A percentile compares a stretch with the other conserved stretches of the same genome.
phyloP scores from a whole-genome alignment of 1,140 invertebrate species.

The Megalonaias nervosa region DNA sequence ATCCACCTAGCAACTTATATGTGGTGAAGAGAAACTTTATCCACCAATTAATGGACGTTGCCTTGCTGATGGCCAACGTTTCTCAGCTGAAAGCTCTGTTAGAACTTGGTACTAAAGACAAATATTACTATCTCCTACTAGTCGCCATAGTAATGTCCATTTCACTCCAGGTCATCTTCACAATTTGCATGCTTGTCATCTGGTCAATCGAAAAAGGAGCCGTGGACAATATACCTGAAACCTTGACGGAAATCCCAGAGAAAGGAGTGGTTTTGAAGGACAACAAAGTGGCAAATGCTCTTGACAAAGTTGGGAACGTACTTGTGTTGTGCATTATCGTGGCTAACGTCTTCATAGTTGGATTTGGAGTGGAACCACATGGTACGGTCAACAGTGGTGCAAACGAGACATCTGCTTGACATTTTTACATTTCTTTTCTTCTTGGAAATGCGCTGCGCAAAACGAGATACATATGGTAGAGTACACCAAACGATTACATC shows the following conservation, averaged over 20 bases:
- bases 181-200: conserved; percentile 31
- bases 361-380: conserved; percentile 32
- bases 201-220: conserved; percentile 29
- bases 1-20: conserved; percentile 19
- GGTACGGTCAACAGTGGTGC: neutral
- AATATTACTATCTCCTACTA: conserved; percentile 28
- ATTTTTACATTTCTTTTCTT: no score
- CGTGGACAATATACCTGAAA: conserved; percentile 12
- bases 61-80: conserved; percentile 33
- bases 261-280: neutral
- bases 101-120: conserved; percentile 13
- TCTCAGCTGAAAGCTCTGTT: conserved; percentile 29
- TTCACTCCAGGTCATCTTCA: conserved; percentile 20
- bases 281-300: conserved; percentile 2
- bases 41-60: conserved; percentile 36
- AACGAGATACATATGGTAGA: no score
- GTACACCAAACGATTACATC: no score
- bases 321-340: conserved; percentile 27
- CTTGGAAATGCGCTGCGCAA: no score
- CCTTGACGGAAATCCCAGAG: neutral
- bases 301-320: conserved; percentile 29
- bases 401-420: no score
- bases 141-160: conserved; percentile 23
- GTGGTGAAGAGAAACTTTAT: conserved; percentile 34
- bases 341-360: conserved; percentile 32